A percentile compares a stretch with the other conserved stretches of the same genome.
These are phyloP conservation scores for Tachycineta bicolor DNA, from an alignment of 2,113 vertebrate species.

Conservation along the genomic window DNA sequence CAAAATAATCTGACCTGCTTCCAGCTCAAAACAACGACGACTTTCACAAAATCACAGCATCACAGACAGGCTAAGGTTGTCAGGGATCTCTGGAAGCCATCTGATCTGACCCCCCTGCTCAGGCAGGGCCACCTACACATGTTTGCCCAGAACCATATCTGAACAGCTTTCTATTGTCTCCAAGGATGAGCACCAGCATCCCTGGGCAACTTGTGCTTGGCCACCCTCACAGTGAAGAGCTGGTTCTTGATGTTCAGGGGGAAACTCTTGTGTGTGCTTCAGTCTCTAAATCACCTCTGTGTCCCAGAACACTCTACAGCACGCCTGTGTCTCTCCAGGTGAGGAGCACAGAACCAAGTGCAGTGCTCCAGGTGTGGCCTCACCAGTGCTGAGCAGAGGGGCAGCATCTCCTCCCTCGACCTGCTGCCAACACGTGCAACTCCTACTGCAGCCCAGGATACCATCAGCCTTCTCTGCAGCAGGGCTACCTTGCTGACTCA, in stretches of 20 bases:
- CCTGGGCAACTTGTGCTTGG: background rate
- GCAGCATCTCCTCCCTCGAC: background rate
- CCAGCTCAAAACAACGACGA: background rate
- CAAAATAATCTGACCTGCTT: background rate
- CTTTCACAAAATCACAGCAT: background rate
- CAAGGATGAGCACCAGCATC: background rate
- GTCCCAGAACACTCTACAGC: background rate
- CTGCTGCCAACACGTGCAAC: background rate
- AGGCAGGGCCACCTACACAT: background rate
- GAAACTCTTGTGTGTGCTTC: background rate
- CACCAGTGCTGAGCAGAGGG: rapidly evolving
- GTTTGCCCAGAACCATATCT: background rate
- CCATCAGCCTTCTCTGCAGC: background rate
- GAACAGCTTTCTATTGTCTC: background rate
- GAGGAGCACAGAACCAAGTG: background rate
- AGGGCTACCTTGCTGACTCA: background rate
- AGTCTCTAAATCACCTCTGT: background rate
- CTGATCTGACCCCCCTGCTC: background rate
- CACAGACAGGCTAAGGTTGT: background rate
- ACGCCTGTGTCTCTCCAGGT: background rate
- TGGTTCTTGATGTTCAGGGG: background rate
- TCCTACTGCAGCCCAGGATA: background rate
- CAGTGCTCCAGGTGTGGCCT: too few relatives aligned
- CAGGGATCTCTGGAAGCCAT: background rate
- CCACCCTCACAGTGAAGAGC: background rate